Evolutionary conservation across 2,888 invertebrate species (phyloP), one percentile per base, ranked within the genome.

Genomic region (Hyposoter didymator): DNA sequence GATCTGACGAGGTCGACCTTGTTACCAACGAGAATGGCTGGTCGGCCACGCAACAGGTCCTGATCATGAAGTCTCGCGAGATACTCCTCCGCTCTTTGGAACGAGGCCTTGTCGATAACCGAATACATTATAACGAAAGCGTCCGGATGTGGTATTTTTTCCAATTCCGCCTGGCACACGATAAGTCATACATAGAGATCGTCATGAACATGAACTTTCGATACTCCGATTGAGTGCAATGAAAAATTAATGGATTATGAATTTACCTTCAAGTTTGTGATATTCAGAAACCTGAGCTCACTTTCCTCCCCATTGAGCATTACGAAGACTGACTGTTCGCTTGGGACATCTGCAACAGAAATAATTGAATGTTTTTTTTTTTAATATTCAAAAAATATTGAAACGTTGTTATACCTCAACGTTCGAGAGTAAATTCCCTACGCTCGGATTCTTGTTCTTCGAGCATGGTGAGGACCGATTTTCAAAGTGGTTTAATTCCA

Each of bases 231-330:
- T 7, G 0, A 52, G 19, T 19, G 12, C 19, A 55, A 10, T 55
- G 19, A 3, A 22, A 22, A 22, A 12, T 22, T 0, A 8, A 4
- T 12, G 4, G 3, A 55, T 22, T 55, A 22, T 55, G 43, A 22
- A 64, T 35, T 12, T 95, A 97, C 97, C 96, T 96, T 97, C 70
- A 95, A 95, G 92, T 95, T 96, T 87, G 95, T 95, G 91, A 96
- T 95, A 93, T 97, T 98, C 82, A 97, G 95, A 94, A 99, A 98
- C 91, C 97, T 97, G 87, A 99, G 95, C 93, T 99, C 98, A 70
- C 98, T 98, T 94, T 99, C 99, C 93, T 98, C 97, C 3, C 98
- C 98, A 91, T 99, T 98, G 92, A 99, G 95, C 95, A 98, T 97
- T 89, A 99, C 98, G 55, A 98, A 98, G 80, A 99, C 98, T 82